Conservation (phyloP, 2,797 vertebrate genomes). For the Enteromius treurensis region DNA sequence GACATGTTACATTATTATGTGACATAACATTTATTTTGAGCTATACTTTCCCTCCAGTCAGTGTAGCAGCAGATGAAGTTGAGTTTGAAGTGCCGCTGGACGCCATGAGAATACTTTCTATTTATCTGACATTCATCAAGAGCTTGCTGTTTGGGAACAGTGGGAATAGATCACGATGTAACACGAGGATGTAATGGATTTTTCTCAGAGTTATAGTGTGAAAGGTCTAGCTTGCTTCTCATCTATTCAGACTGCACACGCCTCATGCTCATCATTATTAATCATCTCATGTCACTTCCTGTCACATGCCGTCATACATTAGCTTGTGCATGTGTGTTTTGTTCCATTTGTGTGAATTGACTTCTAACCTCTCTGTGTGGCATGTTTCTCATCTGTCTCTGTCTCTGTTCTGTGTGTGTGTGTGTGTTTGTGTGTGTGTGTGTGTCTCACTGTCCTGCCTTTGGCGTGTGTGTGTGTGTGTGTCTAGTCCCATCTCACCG, state of each 20-base stretch:
- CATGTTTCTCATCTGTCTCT: constrained; percentile 32
- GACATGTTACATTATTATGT: neutral
- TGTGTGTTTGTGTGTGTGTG: constrained; percentile 41
- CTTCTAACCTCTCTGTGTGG: constrained; percentile 36
- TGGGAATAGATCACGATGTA: neutral
- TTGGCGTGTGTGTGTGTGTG: constrained; percentile 57
- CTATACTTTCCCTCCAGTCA: neutral
- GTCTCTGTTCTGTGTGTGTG: constrained; percentile 10
- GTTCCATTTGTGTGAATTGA: constrained; percentile 17
- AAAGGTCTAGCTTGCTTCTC: neutral
- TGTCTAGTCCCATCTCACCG: constrained; percentile 79
- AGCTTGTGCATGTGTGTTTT: constrained; percentile 17
- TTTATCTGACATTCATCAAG: neutral
- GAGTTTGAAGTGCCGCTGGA: neutral
- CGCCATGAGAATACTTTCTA: neutral
- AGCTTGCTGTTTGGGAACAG: no score
- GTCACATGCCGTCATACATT: constrained; percentile 5
- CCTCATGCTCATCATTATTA: neutral
- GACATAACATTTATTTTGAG: neutral
- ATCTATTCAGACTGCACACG: neutral
- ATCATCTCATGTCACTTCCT: constrained; percentile 18
- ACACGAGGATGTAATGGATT: neutral
- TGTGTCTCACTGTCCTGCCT: neutral
- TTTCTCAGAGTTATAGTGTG: neutral
- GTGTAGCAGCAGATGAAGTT: neutral